phyloP scores from a whole-genome alignment of 2,113 vertebrate genomes.

The Rhegmatorhina hoffmannsi region DNA sequence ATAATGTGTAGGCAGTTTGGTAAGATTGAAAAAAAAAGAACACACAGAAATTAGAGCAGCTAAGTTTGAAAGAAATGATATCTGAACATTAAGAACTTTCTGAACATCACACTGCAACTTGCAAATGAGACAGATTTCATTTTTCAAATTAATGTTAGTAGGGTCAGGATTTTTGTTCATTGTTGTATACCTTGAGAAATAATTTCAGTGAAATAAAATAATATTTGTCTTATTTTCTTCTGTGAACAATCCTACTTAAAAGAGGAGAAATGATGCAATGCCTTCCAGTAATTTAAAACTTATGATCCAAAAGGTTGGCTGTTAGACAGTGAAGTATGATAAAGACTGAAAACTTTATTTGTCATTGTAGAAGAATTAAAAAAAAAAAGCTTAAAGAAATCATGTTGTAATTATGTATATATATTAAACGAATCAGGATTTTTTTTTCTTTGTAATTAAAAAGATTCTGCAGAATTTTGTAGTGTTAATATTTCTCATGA shows the following conservation, averaged over 20 bases:
- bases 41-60: not conserved
- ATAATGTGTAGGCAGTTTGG: not conserved
- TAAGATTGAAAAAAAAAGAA: not conserved
- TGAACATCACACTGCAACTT: not conserved
- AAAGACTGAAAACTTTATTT: constrained; percentile 1
- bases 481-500: not conserved
- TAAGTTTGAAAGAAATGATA: not conserved
- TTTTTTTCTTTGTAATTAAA: constrained; percentile 18
- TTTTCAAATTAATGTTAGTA: not conserved
- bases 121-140: not conserved
- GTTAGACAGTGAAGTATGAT: not conserved
- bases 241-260: not conserved
- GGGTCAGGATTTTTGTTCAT: not conserved
- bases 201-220: not conserved
- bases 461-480: not conserved
- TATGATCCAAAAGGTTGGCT: not conserved
- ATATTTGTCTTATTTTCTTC: not conserved
- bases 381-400: not conserved
- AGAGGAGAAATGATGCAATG: not conserved
- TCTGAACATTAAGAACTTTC: not conserved
- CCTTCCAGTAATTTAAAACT: not conserved
- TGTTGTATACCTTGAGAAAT: not conserved
- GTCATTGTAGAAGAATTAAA: not conserved
- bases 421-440: not conserved
- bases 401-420: not conserved